A percentile compares a stretch with the other conserved stretches of the same genome.
Evolutionary conservation across 2,888 invertebrate species (phyloP).

Genomic region (Drosophila neonasuta): DNA sequence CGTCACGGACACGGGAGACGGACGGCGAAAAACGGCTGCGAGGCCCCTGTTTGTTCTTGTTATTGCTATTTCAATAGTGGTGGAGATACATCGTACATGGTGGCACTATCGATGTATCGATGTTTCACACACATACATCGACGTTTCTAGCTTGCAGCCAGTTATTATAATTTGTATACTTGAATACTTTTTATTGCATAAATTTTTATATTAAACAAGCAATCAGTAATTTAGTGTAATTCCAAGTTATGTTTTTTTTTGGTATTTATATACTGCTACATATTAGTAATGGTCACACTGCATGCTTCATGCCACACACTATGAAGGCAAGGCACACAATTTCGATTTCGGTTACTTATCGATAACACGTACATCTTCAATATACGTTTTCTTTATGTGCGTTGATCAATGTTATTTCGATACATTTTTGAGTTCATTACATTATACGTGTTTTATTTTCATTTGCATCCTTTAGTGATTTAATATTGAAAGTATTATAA

Average conservation of each 20-base stretch:
- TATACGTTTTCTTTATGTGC: neutral
- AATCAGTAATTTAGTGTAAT: neutral
- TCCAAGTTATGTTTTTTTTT: neutral
- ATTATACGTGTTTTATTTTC: neutral
- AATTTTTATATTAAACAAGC: too few relatives aligned
- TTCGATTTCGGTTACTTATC: neutral
- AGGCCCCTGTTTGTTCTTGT: slow-evolving; percentile 52
- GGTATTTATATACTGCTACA: neutral
- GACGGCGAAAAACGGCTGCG: slow-evolving; percentile 62
- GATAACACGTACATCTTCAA: neutral
- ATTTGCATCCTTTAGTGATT: neutral
- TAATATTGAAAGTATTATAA: too few relatives aligned
- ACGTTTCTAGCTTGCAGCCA: neutral
- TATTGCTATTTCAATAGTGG: slow-evolving; percentile 56
- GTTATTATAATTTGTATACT: too few relatives aligned
- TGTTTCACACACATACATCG: neutral
- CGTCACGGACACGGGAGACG: slow-evolving; percentile 48
- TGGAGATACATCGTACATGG: slow-evolving; percentile 1
- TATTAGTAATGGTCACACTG: neutral
- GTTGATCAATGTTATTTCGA: neutral
- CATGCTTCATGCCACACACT: neutral
- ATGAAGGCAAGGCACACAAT: neutral
- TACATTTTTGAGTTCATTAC: neutral
- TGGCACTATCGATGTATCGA: slow-evolving; percentile 21
- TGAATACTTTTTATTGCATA: too few relatives aligned